phyloP scores from a whole-genome alignment of 2,113 vertebrate genomes.

The Poicephalus gulielmi region DNA sequence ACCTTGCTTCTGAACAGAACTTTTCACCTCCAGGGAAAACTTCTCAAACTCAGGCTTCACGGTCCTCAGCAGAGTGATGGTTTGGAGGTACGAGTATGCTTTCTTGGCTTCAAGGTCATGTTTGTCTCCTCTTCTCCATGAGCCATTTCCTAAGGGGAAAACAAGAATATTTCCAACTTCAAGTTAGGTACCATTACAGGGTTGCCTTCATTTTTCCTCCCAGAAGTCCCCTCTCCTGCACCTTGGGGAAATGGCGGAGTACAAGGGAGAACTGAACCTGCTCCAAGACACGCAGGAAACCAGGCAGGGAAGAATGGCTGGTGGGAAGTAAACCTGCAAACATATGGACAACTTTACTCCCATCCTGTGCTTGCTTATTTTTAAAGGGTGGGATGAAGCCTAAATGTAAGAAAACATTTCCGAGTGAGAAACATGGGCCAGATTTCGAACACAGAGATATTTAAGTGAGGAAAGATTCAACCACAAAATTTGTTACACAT shows the following conservation, averaged over 20 bases:
- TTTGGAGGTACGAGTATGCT: constrained; percentile 90
- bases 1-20: constrained; percentile 81
- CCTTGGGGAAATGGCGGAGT: rapidly evolving
- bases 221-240: neutral
- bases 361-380: neutral
- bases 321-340: neutral
- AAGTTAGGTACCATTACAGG: constrained; percentile 29
- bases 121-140: constrained; percentile 94
- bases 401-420: neutral
- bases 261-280: neutral
- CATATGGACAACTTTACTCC: neutral
- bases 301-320: neutral
- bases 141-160: constrained; percentile 88
- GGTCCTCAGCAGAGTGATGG: constrained; percentile 90
- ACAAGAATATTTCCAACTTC: constrained; percentile 66
- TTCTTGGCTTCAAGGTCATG: constrained; percentile 89
- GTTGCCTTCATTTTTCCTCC: constrained; percentile 21
- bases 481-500: neutral
- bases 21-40: constrained; percentile 93
- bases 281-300: neutral
- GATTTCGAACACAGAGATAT: neutral
- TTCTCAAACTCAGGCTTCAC: constrained; percentile 95
- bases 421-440: neutral
- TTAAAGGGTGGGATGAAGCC: neutral
- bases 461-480: neutral